phyloP scores from a whole-genome alignment of 1,140 invertebrate species.

The Tenebrio molitor region DNA sequence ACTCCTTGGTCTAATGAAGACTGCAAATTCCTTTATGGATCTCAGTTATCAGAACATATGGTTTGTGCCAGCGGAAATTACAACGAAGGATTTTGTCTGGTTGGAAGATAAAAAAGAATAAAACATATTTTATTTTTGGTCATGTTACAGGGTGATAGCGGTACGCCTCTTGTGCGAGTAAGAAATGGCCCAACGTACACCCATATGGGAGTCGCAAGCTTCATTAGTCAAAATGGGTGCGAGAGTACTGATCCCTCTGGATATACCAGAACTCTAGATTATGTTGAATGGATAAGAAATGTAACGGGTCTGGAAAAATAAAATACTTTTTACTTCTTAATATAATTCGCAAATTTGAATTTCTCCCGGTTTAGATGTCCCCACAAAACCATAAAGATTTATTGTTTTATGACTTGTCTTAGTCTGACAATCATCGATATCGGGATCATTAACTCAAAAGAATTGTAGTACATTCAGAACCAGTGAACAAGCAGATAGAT shows the following conservation, averaged over 20 bases:
- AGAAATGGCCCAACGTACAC: conserved; percentile 5
- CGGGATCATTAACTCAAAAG: too few relatives aligned
- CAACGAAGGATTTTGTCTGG: conserved; percentile 18
- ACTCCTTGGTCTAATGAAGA: conserved; percentile 1
- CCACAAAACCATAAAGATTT: too few relatives aligned
- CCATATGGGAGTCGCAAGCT: conserved; percentile 8
- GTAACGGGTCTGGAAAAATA: too few relatives aligned
- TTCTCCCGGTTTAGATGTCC: too few relatives aligned
- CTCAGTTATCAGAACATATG: conserved; percentile 1
- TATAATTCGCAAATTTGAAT: too few relatives aligned
- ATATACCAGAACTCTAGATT: conserved; percentile 11
- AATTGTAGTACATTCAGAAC: too few relatives aligned
- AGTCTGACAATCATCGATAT: too few relatives aligned
- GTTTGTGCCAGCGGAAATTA: conserved; percentile 6
- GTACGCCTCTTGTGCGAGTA: background rate
- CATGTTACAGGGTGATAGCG: conserved; percentile 3
- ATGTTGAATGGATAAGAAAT: conserved; percentile 20
- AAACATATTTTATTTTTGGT: background rate
- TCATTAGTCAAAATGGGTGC: conserved; percentile 5
- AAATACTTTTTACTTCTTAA: too few relatives aligned
- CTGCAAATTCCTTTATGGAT: conserved; percentile 10
- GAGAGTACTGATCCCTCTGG: conserved; percentile 8
- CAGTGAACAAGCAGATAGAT: too few relatives aligned
- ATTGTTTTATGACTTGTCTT: too few relatives aligned
- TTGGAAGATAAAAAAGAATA: too few relatives aligned